Evolutionary conservation across 2,113 vertebrate species (phyloP).

Genomic region (Cololabis saira): DNA sequence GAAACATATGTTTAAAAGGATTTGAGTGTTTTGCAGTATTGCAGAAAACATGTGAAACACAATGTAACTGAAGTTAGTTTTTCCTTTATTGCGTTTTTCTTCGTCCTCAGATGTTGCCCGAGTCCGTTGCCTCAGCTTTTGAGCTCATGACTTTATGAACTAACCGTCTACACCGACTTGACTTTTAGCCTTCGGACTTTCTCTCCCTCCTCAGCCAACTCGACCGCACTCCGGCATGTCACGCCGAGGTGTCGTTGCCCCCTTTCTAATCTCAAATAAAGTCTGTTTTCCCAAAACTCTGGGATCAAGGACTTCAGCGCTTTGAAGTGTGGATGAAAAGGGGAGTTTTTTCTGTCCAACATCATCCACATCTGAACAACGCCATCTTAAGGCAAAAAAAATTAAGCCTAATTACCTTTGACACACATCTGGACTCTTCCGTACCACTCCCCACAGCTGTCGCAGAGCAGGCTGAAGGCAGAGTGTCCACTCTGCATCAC

Average conservation of each 20-base stretch:
- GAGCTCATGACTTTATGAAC: neutral
- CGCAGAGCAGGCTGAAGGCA: conserved; percentile 90
- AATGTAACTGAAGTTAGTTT: neutral
- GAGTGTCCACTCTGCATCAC: conserved; percentile 79
- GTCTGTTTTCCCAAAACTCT: conserved; percentile 41
- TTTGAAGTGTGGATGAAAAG: conserved; percentile 16
- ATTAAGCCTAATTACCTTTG: conserved; percentile 85
- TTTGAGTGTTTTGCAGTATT: too few species aligned
- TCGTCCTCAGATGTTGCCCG: neutral
- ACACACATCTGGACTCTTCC: conserved; percentile 91
- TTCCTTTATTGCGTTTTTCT: neutral
- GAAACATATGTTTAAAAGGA: too few species aligned
- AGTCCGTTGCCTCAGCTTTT: neutral
- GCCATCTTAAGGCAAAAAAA: conserved; percentile 2
- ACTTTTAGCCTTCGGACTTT: conserved; percentile 16
- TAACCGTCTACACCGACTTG: conserved; percentile 12
- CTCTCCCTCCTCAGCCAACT: conserved; percentile 19
- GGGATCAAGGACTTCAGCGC: conserved; percentile 42
- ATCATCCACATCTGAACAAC: neutral
- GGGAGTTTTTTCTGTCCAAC: neutral
- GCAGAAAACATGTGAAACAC: too few species aligned
- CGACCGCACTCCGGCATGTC: conserved; percentile 65
- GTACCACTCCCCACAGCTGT: conserved; percentile 96
- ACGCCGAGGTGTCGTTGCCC: conserved; percentile 58
- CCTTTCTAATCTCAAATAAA: conserved; percentile 62